These are phyloP conservation scores for Dendronephthya gigantea DNA, from an alignment of 64 coral and sea anemone species.

Conservation along the genomic window DNA sequence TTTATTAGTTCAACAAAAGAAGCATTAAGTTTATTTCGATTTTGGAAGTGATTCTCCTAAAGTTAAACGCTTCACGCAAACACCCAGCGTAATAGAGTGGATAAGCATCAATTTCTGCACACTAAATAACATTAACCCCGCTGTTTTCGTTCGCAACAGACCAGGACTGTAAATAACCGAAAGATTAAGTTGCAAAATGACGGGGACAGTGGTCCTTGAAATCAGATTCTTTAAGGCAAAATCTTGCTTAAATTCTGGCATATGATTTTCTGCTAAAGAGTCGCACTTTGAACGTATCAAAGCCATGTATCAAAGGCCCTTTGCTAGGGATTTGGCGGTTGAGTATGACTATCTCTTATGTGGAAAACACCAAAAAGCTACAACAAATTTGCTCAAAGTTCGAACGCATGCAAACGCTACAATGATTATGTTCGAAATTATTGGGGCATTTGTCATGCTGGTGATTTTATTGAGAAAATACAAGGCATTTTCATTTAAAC, in stretches of 20 bases:
- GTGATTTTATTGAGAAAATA: conserved; percentile 14
- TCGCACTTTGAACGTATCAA: neutral
- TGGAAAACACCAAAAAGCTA: neutral
- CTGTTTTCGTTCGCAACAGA: too few species aligned
- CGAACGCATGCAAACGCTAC: neutral
- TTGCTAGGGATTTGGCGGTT: neutral
- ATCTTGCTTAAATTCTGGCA: neutral
- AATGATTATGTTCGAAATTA: neutral
- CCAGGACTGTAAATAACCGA: too few species aligned
- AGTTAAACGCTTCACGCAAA: too few species aligned
- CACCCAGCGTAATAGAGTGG: too few species aligned
- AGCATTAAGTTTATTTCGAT: too few species aligned
- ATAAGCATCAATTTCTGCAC: too few species aligned
- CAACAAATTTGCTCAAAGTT: neutral
- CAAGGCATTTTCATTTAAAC: neutral
- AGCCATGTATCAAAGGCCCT: neutral
- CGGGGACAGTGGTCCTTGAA: neutral
- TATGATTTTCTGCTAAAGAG: neutral
- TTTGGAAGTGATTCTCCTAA: too few species aligned
- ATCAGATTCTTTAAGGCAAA: neutral
- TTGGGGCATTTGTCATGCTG: neutral
- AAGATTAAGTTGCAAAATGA: neutral
- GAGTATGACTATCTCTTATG: neutral
- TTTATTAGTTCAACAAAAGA: too few species aligned
- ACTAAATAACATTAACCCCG: too few species aligned